phyloP scores from a whole-genome alignment of 1,140 invertebrate species.

The Drosophila tropicalis region DNA sequence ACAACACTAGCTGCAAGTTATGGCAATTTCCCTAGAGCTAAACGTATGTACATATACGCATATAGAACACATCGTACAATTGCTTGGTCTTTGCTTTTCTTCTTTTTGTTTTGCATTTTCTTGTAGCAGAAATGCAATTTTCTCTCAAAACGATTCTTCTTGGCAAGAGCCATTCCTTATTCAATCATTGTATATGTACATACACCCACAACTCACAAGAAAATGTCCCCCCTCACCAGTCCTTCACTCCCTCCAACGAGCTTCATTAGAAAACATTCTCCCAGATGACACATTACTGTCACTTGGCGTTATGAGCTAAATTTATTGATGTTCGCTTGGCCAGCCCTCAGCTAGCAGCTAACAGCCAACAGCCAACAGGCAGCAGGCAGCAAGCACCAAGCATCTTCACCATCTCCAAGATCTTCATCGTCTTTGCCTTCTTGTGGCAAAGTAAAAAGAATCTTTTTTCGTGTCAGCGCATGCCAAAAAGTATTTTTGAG shows the following conservation, averaged over 20 bases:
- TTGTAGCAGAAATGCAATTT: conserved; percentile 3
- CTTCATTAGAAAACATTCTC: conserved; percentile 72
- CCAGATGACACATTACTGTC: conserved; percentile 78
- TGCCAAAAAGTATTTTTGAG: conserved; percentile 64
- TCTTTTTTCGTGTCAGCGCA: conserved; percentile 66
- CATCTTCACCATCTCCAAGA: not conserved
- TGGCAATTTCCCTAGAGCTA: not conserved
- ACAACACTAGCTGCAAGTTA: not conserved
- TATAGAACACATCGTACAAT: not conserved
- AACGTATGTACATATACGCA: not conserved
- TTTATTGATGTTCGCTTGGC: conserved; percentile 65
- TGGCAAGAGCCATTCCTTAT: conserved; percentile 36
- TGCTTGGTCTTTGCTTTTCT: not conserved
- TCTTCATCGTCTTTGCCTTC: not conserved
- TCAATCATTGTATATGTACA: conserved; percentile 13
- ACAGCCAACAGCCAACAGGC: not conserved
- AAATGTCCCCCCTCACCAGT: conserved; percentile 25
- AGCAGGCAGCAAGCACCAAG: too few relatives aligned
- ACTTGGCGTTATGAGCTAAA: conserved; percentile 75
- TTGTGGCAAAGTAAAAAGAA: conserved; percentile 40
- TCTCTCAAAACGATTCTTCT: conserved; percentile 35
- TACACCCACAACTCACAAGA: conserved; percentile 8
- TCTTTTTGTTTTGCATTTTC: not conserved
- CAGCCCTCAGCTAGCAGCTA: conserved; percentile 13
- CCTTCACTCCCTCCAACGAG: conserved; percentile 25